phyloP scores from a whole-genome alignment of 2,797 vertebrate species.

The Macropus fuliginosus region DNA sequence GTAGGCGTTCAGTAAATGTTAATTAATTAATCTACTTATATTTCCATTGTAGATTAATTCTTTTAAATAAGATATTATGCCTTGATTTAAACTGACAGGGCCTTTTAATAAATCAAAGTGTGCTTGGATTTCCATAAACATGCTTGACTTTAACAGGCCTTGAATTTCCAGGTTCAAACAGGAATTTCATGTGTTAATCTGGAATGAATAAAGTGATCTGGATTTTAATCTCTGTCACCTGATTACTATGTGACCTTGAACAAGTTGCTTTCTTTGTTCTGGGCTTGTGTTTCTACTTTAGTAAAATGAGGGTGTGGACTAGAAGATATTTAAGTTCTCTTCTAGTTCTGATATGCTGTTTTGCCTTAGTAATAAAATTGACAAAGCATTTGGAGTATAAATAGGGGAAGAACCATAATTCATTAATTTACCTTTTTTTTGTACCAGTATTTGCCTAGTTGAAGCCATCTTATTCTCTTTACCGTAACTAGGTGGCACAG shows the following conservation, averaged over 20 bases:
- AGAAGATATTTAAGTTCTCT: not conserved
- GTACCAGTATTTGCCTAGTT: not conserved
- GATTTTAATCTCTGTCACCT: not conserved
- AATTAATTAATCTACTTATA: not conserved
- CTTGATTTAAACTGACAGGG: not conserved
- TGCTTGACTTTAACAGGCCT: not conserved
- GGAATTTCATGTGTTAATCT: not conserved
- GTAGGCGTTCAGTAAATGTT: not conserved
- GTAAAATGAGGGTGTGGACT: not conserved
- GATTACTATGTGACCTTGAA: not conserved
- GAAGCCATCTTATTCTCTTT: not conserved
- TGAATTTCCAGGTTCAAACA: not conserved
- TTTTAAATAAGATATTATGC: not conserved
- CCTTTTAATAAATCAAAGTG: not conserved
- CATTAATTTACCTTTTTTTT: not conserved
- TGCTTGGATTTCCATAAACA: not conserved
- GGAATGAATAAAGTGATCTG: not conserved
- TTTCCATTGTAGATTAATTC: not conserved
- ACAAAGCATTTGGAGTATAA: not conserved
- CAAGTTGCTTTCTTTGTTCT: not conserved
- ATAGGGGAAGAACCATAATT: not conserved
- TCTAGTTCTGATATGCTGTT: not conserved
- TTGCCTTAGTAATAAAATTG: not conserved
- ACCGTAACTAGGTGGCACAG: not conserved
- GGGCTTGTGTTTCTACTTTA: not conserved